Conservation (phyloP, 2,888 invertebrate species). For the Nomada goodeniana region DNA sequence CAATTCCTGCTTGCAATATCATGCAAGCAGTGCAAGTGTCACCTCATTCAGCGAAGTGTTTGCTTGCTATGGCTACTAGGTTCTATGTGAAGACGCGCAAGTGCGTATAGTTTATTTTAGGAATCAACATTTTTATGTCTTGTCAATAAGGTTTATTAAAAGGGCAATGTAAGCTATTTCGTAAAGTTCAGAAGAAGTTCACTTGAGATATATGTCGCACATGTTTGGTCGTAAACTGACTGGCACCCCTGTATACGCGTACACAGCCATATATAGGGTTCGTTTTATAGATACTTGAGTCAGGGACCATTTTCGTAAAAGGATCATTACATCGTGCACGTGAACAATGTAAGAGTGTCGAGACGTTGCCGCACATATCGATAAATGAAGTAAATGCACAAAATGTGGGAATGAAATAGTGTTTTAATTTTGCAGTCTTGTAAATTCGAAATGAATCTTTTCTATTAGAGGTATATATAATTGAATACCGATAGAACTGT, state of each 20-base stretch:
- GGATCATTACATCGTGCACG: slow-evolving; percentile 30
- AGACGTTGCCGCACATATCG: neutral
- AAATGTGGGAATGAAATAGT: neutral
- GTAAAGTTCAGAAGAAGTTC: slow-evolving; percentile 15
- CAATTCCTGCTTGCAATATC: too few species aligned
- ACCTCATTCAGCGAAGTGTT: neutral
- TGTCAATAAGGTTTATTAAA: slow-evolving; percentile 25
- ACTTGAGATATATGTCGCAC: slow-evolving; percentile 18
- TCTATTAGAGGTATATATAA: neutral
- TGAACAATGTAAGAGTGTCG: slow-evolving; percentile 6
- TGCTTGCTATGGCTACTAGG: neutral
- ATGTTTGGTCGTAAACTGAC: slow-evolving; percentile 35
- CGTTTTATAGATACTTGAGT: slow-evolving; percentile 39
- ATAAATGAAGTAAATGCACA: neutral
- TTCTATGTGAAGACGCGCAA: neutral
- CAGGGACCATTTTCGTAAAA: slow-evolving; percentile 43
- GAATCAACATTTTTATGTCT: slow-evolving; percentile 12
- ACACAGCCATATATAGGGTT: neutral
- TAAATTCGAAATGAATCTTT: neutral
- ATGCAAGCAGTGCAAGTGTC: too few species aligned
- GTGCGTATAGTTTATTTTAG: neutral
- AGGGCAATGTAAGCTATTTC: slow-evolving; percentile 17
- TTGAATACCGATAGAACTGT: too few species aligned
- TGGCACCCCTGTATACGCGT: slow-evolving; percentile 1
- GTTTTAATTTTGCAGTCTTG: neutral